A percentile compares a stretch with the other conserved stretches of the same genome.
phyloP scores from a whole-genome alignment of 2,113 vertebrate species.

The Excalfactoria chinensis region DNA sequence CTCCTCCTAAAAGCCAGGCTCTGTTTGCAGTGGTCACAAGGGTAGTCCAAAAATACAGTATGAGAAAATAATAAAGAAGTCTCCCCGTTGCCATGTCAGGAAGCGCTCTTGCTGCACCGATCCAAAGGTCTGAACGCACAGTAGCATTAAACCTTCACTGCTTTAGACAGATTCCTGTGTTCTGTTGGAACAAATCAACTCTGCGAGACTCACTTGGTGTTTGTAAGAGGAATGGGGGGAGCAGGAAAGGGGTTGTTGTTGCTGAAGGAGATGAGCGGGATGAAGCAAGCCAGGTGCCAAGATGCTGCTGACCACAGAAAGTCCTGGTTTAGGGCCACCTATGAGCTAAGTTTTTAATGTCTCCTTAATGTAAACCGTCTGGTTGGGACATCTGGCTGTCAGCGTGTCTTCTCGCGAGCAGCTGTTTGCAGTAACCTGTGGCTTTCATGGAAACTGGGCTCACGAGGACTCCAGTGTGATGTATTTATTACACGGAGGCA shows the following conservation, averaged over 20 bases:
- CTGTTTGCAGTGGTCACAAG: background rate
- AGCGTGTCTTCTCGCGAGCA: constrained; percentile 71
- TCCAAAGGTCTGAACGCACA: constrained; percentile 11
- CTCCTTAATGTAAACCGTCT: constrained; percentile 76
- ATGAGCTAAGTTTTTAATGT: constrained; percentile 75
- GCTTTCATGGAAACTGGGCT: constrained; percentile 73
- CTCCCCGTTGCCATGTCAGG: background rate
- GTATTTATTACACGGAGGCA: constrained; percentile 76
- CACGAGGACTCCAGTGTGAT: constrained; percentile 63
- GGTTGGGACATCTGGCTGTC: constrained; percentile 76
- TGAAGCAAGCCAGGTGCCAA: constrained; percentile 59
- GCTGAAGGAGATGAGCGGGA: constrained; percentile 49
- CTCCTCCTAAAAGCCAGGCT: background rate
- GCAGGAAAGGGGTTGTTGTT: constrained; percentile 23
- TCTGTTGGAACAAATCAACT: constrained; percentile 52
- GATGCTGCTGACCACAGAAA: constrained; percentile 57
- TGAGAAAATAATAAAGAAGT: background rate
- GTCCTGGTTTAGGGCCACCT: constrained; percentile 77
- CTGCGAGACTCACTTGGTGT: background rate
- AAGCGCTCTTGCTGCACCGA: background rate
- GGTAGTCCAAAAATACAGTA: background rate
- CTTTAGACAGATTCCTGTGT: constrained; percentile 17
- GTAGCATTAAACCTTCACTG: constrained; percentile 50
- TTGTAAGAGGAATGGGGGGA: background rate
- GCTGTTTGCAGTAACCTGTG: constrained; percentile 77